Evolutionary conservation across 2,113 vertebrate species (phyloP), one percentile per base, ranked within the genome.

Genomic region (Corythornis madagascariensis): DNA sequence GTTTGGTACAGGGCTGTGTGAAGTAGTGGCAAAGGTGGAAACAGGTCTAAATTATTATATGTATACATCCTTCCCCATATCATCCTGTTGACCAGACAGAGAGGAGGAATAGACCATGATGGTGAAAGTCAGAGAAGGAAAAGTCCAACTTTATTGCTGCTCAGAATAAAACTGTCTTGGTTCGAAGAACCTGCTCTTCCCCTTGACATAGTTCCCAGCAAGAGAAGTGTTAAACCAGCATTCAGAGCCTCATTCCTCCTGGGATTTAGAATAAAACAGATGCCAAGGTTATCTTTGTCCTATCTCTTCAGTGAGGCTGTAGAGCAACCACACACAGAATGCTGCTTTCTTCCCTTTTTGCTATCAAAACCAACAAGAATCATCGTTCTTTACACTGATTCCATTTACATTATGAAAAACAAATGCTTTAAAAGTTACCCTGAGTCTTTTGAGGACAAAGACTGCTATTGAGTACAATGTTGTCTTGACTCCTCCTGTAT

Each of bases 201-300:
- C 35, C 22, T 55, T 84, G 56, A 72, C 7, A 9, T 42, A 9
- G 9, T 47, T 89, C 42, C 69, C 79, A 91, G 88, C 38, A 95
- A 92, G 7, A 70, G 33, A 83, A 86, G 60, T 67, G 85, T 91
- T 96, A 95, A 94, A 70, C 19, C 21, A 72, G 43, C 25, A 45
- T 57, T 91, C 43, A 57, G 55, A 89, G 38, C 71, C 29, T 77
- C 31, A 6, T 89, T 83, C 42, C 75, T 85, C 88, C 72, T 77
- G 86, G 65, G 90, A 76, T 89, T 50, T 5, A 11, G 60, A 89
- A 80, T 70, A 29, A 33, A 80, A 73, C 60, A 94, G 88, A 92
- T 85, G 79, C 80, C 52, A 73, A 80, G 75, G 85, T 92, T 89
- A 76, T 81, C 89, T 91, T 89, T 94, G 72, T 89, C 48, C 48